A percentile compares a stretch with the other conserved stretches of the same genome.
Evolutionary conservation across 2,888 invertebrate genomes (phyloP).

Genomic region (Callyntrura sp.): DNA sequence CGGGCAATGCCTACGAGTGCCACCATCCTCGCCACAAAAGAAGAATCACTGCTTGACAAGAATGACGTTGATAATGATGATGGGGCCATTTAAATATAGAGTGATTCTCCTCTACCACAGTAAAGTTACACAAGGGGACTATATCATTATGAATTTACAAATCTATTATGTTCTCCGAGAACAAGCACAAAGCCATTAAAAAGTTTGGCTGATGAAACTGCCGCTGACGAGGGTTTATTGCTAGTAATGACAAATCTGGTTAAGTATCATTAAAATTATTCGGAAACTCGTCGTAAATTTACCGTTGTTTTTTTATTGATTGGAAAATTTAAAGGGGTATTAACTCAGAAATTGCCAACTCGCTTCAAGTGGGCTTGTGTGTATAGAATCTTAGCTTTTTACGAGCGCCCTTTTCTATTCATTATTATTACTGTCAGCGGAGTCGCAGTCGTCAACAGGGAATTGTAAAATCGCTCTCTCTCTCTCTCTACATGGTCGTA

Average conservation of each 20-base stretch:
- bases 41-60: constrained; percentile 16
- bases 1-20: background rate
- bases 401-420: constrained; percentile 3
- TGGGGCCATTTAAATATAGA: constrained; percentile 12
- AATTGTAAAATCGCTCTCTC: constrained; percentile 19
- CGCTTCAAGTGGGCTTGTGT: background rate
- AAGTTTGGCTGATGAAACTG: too few species aligned
- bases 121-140: too few species aligned
- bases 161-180: too few species aligned
- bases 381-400: background rate
- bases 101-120: too few species aligned
- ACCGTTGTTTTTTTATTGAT: constrained; percentile 27
- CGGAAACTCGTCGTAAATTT: background rate
- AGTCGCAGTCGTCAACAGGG: background rate
- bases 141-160: too few species aligned
- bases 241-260: background rate
- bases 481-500: too few species aligned
- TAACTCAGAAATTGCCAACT: constrained; percentile 24
- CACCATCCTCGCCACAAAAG: background rate
- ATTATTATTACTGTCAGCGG: too few species aligned
- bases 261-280: background rate
- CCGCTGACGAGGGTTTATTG: too few species aligned
- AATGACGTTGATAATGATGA: background rate
- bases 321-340: constrained; percentile 35
- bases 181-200: too few species aligned